Conservation (phyloP, 2,888 invertebrate species). For the Spisula subtruncata region DNA sequence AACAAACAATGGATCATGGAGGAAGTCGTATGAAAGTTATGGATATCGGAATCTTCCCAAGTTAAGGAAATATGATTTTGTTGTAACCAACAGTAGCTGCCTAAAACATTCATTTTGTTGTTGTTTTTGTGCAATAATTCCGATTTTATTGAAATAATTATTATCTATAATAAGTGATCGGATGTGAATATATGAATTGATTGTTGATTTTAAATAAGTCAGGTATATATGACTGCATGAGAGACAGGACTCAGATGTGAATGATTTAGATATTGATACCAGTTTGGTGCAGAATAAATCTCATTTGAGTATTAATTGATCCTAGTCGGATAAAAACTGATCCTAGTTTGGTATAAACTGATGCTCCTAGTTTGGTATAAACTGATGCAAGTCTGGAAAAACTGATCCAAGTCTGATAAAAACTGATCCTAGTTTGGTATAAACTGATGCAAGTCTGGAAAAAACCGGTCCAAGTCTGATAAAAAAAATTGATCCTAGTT, state of each 20-base stretch:
- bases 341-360: not conserved
- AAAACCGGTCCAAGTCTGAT: not conserved
- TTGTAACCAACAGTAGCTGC: no score
- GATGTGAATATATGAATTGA: not conserved
- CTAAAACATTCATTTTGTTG: no score
- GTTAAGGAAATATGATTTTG: no score
- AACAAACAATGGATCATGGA: not conserved
- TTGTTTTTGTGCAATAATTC: no score
- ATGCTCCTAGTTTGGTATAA: not conserved
- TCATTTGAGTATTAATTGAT: not conserved
- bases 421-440: not conserved
- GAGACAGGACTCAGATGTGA: no score
- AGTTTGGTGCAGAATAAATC: not conserved
- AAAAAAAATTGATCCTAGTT: not conserved
- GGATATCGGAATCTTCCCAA: not conserved
- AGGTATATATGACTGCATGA: not conserved
- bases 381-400: no score
- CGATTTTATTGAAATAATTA: no score
- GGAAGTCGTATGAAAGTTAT: not conserved
- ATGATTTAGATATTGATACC: no score
- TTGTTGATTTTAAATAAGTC: slow-evolving; percentile 10
- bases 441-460: not conserved
- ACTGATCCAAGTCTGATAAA: not conserved
- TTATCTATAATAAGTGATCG: no score
- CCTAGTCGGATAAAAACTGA: not conserved